Percentiles rank a stretch among this genome's conserved stretches.
phyloP scores from a whole-genome alignment of 2,888 invertebrate genomes.

The Leucania comma region DNA sequence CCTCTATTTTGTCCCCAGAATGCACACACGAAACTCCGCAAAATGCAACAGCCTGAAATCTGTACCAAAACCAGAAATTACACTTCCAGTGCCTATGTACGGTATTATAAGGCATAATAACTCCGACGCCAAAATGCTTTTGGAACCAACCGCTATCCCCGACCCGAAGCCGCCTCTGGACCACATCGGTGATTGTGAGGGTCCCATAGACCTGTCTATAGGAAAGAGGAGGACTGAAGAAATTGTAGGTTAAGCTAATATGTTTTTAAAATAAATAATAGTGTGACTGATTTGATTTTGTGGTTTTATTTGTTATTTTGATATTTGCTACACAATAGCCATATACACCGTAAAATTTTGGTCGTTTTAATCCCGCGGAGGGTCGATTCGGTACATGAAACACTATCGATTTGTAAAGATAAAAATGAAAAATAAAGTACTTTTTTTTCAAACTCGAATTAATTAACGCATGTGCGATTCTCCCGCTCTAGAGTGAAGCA shows the following conservation, averaged over 20 bases:
- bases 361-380: no score
- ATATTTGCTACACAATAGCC: not conserved
- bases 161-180: not conserved
- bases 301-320: conserved; percentile 19
- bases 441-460: no score
- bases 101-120: conserved; percentile 78
- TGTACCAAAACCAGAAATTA: conserved; percentile 21
- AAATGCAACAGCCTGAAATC: conserved; percentile 53
- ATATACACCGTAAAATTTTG: no score
- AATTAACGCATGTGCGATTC: no score
- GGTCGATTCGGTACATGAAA: no score
- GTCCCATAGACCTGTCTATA: conserved; percentile 81
- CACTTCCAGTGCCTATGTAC: conserved; percentile 74
- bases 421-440: no score
- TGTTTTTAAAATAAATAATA: conserved; percentile 26
- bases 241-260: conserved; percentile 46
- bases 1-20: conserved; percentile 61
- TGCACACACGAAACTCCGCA: conserved; percentile 72
- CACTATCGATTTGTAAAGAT: no score
- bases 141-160: not conserved
- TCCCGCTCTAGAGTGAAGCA: no score
- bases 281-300: conserved; percentile 7
- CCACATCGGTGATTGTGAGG: conserved; percentile 60
- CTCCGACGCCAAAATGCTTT: conserved; percentile 44
- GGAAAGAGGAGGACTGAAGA: conserved; percentile 62